Percentiles rank a stretch among this genome's conserved stretches.
Conservation (phyloP, 2,113 vertebrate genomes). For the Macroglossus sobrinus region DNA sequence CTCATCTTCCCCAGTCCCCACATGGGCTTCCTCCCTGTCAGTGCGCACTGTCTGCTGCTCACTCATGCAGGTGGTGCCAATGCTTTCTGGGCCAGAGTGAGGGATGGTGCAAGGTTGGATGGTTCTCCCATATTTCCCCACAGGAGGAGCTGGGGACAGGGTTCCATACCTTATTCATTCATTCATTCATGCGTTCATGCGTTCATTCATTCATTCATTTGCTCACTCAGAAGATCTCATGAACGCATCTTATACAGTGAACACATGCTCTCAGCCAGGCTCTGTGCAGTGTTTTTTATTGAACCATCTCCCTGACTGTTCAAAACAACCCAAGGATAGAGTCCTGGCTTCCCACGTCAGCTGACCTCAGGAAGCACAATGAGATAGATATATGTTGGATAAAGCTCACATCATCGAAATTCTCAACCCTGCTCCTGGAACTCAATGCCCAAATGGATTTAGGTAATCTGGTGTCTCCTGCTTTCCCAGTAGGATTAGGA, state of each 20-base stretch:
- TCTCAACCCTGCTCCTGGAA: not conserved
- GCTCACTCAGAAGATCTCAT: not conserved
- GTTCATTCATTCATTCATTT: not conserved
- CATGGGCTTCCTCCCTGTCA: not conserved
- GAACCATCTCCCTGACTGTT: not conserved
- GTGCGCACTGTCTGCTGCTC: not conserved
- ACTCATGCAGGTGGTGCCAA: not conserved
- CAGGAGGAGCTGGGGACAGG: not conserved
- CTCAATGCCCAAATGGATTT: accelerated
- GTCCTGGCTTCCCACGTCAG: not conserved
- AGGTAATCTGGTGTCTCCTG: not conserved
- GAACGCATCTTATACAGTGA: accelerated
- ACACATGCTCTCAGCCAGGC: not conserved
- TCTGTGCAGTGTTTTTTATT: not conserved
- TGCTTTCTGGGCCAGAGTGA: not conserved
- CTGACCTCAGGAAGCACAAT: not conserved
- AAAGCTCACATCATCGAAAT: not conserved
- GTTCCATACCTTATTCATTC: not conserved
- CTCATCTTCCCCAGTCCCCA: not conserved
- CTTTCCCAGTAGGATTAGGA: not conserved
- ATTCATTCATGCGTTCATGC: not conserved
- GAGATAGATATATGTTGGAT: not conserved
- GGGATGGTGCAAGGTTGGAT: not conserved
- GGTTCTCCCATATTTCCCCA: not conserved
- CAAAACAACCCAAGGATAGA: not conserved